Evolutionary conservation across 2,888 invertebrate species (phyloP).

Genomic region (Campoplex nolae): DNA sequence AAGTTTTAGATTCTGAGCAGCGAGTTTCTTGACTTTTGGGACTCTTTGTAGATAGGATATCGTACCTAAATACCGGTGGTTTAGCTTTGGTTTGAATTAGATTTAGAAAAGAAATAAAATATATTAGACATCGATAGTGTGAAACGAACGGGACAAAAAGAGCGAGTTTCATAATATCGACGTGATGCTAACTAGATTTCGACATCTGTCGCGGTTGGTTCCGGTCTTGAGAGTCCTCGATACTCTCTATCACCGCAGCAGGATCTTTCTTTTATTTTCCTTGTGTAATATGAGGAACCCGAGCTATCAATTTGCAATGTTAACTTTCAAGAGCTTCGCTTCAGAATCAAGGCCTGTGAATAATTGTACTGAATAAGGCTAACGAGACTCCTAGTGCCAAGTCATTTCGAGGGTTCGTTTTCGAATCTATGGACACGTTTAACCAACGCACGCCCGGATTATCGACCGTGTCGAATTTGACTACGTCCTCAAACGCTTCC

Average conservation of each 20-base stretch:
- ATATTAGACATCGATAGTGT: constrained; percentile 54
- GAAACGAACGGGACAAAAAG: constrained; percentile 51
- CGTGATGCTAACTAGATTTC: constrained; percentile 80
- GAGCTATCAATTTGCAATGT: constrained; percentile 30
- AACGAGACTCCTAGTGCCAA: constrained; percentile 80
- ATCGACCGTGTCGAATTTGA: constrained; percentile 54
- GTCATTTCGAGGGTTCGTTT: constrained; percentile 71
- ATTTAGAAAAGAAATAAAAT: constrained; percentile 23
- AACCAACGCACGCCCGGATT: background rate
- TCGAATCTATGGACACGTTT: constrained; percentile 17
- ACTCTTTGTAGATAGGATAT: background rate
- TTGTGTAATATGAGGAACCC: constrained; percentile 12
- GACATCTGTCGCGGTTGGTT: constrained; percentile 83
- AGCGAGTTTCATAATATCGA: constrained; percentile 70
- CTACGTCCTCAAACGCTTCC: constrained; percentile 18
- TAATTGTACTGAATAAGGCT: constrained; percentile 82
- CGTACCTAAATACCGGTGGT: constrained; percentile 3
- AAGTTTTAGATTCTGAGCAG: background rate
- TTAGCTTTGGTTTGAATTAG: constrained; percentile 10
- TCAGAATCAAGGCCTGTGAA: constrained; percentile 79
- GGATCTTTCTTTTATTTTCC: constrained; percentile 28
- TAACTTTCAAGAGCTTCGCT: constrained; percentile 66
- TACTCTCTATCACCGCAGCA: constrained; percentile 72
- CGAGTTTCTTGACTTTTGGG: background rate
- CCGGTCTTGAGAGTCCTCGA: constrained; percentile 68